phyloP scores from a whole-genome alignment of 2,888 invertebrate genomes.

The Dasypolia templi region DNA sequence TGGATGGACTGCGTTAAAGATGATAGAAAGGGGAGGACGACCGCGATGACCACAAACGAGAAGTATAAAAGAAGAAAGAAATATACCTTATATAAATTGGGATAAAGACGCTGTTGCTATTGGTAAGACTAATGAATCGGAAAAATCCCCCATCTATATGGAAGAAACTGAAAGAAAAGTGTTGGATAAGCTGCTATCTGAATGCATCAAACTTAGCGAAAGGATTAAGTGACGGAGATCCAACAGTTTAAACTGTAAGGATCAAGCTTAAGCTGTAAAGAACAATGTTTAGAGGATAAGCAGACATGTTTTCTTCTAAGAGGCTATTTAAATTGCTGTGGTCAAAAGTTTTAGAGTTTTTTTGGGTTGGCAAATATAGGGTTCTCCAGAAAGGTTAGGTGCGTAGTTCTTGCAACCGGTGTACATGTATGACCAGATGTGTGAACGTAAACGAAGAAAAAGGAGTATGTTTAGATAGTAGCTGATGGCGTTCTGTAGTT shows the following conservation, averaged over 20 bases:
- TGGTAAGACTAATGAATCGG: not conserved
- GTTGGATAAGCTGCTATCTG: not conserved
- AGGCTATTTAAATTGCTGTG: too few species aligned
- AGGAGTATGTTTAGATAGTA: too few species aligned
- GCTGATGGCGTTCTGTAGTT: too few species aligned
- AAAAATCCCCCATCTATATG: not conserved
- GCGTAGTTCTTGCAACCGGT: too few species aligned
- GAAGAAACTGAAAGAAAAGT: not conserved
- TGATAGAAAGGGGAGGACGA: not conserved
- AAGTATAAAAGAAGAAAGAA: not conserved
- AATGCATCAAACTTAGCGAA: not conserved
- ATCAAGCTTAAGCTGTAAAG: not conserved
- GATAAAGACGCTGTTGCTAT: not conserved
- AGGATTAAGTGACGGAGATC: not conserved
- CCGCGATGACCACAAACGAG: not conserved
- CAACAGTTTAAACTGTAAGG: not conserved
- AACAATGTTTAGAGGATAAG: too few species aligned
- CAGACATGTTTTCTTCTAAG: too few species aligned
- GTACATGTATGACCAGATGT: too few species aligned
- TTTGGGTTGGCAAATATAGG: too few species aligned
- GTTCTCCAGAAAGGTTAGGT: too few species aligned
- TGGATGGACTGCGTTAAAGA: not conserved
- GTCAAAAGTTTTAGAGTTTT: too few species aligned
- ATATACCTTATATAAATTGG: too few species aligned
- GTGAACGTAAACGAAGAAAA: too few species aligned